A percentile compares a stretch with the other conserved stretches of the same genome.
These are phyloP conservation scores for Drosophila sucinea DNA, from an alignment of 1,140 invertebrate genomes.

Conservation along the genomic window DNA sequence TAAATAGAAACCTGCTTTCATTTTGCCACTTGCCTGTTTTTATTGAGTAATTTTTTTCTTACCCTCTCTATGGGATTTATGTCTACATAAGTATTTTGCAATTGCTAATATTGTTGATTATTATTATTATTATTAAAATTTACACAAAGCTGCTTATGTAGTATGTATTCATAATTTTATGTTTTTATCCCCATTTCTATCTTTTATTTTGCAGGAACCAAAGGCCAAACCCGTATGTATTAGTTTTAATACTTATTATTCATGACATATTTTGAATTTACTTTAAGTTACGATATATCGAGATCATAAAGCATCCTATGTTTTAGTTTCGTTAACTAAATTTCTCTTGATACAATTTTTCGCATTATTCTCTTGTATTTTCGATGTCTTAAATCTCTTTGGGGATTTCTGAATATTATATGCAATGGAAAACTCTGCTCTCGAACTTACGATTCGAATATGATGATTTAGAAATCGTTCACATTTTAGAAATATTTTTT, in stretches of 20 bases:
- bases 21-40: conserved; percentile 1
- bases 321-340: not conserved
- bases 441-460: not conserved
- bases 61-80: not conserved
- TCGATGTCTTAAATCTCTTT: not conserved
- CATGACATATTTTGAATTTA: conserved; percentile 20
- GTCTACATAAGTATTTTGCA: not conserved
- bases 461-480: not conserved
- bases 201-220: conserved; percentile 72
- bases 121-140: conserved; percentile 36
- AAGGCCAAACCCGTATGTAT: conserved; percentile 81
- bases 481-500: not conserved
- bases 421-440: not conserved
- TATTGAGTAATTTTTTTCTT: conserved; percentile 37
- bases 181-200: conserved; percentile 46
- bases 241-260: conserved; percentile 9
- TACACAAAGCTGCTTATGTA: conserved; percentile 34
- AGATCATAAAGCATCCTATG: not conserved
- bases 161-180: conserved; percentile 44
- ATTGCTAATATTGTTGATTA: conserved; percentile 39
- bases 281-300: conserved; percentile 5
- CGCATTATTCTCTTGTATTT: no score
- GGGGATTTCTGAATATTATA: conserved; percentile 3
- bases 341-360: no score
- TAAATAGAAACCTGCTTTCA: conserved; percentile 15